A percentile compares a stretch with the other conserved stretches of the same genome.
Conservation (phyloP, 1,140 invertebrate genomes). For the Solenopsis invicta region DNA sequence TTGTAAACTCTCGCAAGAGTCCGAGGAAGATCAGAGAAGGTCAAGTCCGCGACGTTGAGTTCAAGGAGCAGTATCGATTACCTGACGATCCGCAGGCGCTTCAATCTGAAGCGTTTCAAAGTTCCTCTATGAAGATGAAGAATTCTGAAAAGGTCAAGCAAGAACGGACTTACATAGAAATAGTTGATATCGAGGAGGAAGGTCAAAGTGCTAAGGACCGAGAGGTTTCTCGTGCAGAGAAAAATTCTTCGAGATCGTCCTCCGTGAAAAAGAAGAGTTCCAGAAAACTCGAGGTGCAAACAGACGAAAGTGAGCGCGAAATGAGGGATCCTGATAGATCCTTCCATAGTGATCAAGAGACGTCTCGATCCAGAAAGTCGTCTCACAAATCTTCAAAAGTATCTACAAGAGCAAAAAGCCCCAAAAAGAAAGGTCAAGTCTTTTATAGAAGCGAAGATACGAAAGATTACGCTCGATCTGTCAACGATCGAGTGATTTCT, state of each 20-base stretch:
- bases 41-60: slow-evolving; percentile 43
- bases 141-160: neutral
- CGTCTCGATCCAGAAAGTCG: slow-evolving; percentile 20
- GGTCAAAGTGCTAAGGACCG: neutral
- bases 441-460: slow-evolving; percentile 31
- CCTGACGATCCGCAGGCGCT: slow-evolving; percentile 11
- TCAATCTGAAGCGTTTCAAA: slow-evolving; percentile 51
- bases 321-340: slow-evolving; percentile 14
- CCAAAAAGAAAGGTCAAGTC: slow-evolving; percentile 30
- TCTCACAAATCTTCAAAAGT: slow-evolving; percentile 28
- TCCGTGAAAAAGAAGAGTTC: slow-evolving; percentile 13
- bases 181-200: slow-evolving; percentile 8
- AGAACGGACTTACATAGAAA: neutral
- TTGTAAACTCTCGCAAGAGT: slow-evolving; percentile 83
- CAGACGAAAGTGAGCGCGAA: neutral
- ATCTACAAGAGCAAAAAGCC: slow-evolving; percentile 31
- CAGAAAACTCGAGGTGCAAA: neutral
- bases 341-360: slow-evolving; percentile 15
- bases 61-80: neutral
- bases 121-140: slow-evolving; percentile 32
- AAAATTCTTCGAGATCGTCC: slow-evolving; percentile 36
- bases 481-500: slow-evolving; percentile 50
- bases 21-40: slow-evolving; percentile 75
- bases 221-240: neutral
- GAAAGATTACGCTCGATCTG: slow-evolving; percentile 28